These are phyloP conservation scores for Synanthedon andrenaeformis DNA, from an alignment of 2,888 invertebrate species.

Conservation along the genomic window DNA sequence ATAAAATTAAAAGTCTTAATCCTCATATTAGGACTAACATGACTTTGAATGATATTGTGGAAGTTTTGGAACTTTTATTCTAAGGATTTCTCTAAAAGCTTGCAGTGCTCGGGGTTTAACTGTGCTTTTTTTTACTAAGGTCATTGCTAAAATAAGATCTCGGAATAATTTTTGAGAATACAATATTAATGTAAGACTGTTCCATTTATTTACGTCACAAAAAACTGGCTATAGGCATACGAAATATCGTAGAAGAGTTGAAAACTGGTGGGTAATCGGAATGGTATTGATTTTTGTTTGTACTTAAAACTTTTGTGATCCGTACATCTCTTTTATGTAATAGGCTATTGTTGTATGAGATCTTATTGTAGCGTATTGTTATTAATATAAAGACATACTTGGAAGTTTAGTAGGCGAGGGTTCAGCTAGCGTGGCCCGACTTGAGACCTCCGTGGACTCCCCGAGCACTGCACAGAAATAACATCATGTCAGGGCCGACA, in stretches of 20 bases:
- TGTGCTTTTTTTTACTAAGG: neutral
- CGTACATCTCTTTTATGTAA: neutral
- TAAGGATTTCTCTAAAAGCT: too few species aligned
- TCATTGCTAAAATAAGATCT: neutral
- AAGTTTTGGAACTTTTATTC: too few species aligned
- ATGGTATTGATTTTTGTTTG: too few species aligned
- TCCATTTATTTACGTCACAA: too few species aligned
- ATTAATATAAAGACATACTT: conserved; percentile 57
- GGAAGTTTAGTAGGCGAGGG: conserved; percentile 72
- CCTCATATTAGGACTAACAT: too few species aligned
- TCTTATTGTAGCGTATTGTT: conserved; percentile 46
- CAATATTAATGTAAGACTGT: neutral
- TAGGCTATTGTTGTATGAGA: conserved; percentile 18
- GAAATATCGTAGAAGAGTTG: too few species aligned
- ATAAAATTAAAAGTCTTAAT: too few species aligned
- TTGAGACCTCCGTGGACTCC: conserved; percentile 57
- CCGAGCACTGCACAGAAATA: conserved; percentile 65
- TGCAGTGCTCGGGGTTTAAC: neutral
- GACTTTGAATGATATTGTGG: too few species aligned
- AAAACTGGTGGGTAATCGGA: too few species aligned
- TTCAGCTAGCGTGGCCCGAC: conserved; percentile 64
- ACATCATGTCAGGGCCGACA: conserved; percentile 23
- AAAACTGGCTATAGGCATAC: too few species aligned
- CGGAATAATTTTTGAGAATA: conserved; percentile 1
- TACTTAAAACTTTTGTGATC: too few species aligned